A percentile compares a stretch with the other conserved stretches of the same genome.
These are phyloP conservation scores for Hartigia nigra DNA, from an alignment of 2,888 invertebrate species.

Conservation along the genomic window DNA sequence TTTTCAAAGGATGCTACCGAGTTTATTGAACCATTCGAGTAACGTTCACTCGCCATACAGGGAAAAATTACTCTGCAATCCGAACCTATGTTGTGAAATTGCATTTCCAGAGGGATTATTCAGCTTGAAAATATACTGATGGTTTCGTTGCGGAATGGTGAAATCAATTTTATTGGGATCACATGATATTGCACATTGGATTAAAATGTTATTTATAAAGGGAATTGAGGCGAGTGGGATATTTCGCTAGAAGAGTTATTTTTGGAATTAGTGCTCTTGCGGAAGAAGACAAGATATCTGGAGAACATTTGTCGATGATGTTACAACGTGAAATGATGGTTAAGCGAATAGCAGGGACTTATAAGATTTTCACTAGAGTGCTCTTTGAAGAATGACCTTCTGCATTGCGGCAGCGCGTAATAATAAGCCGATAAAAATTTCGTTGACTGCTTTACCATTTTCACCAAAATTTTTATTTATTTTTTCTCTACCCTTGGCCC, in stretches of 20 bases:
- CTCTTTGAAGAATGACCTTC: background rate
- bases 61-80: background rate
- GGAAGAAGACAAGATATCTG: background rate
- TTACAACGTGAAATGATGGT: background rate
- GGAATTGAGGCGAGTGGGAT: background rate
- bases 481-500: background rate
- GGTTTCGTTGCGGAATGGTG: background rate
- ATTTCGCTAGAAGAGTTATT: background rate
- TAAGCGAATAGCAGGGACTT: background rate
- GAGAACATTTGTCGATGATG: background rate
- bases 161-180: background rate
- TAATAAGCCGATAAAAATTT: background rate
- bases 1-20: constrained; percentile 28
- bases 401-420: background rate
- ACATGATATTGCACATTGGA: background rate
- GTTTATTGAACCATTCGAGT: background rate
- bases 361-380: background rate
- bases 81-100: background rate
- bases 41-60: background rate
- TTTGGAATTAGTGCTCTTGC: background rate
- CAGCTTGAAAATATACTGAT: background rate
- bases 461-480: too few species aligned
- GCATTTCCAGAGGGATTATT: background rate
- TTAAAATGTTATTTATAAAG: background rate
- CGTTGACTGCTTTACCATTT: background rate